These are phyloP conservation scores for Euthynnus affinis DNA, from an alignment of 2,797 vertebrate species.

Conservation along the genomic window DNA sequence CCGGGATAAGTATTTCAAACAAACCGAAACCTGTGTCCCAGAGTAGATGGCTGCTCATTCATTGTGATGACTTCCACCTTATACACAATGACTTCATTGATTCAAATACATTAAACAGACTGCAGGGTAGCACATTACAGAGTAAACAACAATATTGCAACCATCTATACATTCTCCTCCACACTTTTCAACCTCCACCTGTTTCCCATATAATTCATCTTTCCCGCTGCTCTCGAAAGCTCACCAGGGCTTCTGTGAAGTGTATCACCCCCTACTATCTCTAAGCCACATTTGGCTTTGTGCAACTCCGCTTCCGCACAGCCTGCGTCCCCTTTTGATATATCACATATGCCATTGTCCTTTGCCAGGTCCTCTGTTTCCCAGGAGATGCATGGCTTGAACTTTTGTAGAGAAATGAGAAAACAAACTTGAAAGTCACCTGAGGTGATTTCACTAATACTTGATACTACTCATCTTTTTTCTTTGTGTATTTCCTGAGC, in stretches of 20 bases:
- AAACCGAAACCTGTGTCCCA: constrained; percentile 21
- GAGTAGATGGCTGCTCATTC: constrained; percentile 18
- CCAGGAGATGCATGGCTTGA: constrained; percentile 3
- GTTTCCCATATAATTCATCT: constrained; percentile 8
- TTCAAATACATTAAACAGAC: background rate
- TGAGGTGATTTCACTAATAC: constrained; percentile 18
- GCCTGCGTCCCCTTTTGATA: constrained; percentile 44
- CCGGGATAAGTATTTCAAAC: constrained; percentile 34
- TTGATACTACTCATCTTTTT: constrained; percentile 9
- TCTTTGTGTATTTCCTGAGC: background rate
- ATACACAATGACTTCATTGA: background rate
- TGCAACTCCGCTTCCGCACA: constrained; percentile 35
- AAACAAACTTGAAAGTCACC: constrained; percentile 26
- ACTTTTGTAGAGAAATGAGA: constrained; percentile 32
- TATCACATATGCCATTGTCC: constrained; percentile 10
- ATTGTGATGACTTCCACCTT: background rate
- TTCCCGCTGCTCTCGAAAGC: constrained; percentile 23
- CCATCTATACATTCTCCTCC: background rate
- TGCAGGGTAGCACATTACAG: background rate
- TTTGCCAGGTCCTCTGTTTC: constrained; percentile 29
- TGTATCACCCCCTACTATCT: constrained; percentile 24
- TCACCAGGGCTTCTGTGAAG: background rate
- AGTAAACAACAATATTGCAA: constrained; percentile 12
- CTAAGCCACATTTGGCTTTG: constrained; percentile 42
- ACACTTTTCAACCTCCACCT: background rate